phyloP scores from a whole-genome alignment of 2,888 invertebrate species.

The Rotaria magnacalcarata region DNA sequence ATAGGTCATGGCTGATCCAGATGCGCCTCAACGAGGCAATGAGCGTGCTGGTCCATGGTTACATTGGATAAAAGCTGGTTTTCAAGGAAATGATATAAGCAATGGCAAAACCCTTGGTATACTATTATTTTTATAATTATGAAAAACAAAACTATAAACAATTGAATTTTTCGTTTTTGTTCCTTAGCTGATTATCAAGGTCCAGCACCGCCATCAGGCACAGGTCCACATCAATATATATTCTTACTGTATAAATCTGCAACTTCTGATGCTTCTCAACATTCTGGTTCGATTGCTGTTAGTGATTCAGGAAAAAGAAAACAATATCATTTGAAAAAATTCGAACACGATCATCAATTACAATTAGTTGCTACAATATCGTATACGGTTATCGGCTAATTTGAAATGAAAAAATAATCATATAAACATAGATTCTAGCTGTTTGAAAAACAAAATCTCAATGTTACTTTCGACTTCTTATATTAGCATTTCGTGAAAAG shows the following conservation, averaged over 20 bases:
- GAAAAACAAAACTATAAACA: neutral
- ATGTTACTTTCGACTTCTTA: no score
- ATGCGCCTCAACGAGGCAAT: constrained; percentile 6
- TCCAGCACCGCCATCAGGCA: constrained; percentile 4
- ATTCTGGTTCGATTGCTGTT: neutral
- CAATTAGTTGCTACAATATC: neutral
- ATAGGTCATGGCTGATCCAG: neutral
- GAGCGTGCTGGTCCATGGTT: neutral
- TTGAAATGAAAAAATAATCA: no score
- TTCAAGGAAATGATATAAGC: neutral
- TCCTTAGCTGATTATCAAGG: neutral
- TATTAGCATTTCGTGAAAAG: no score
- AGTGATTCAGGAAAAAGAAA: neutral
- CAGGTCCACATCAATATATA: constrained; percentile 26
- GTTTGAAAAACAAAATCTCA: no score
- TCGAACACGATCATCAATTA: neutral
- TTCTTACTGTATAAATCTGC: constrained; percentile 19
- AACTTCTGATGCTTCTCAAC: neutral
- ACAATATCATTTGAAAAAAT: constrained; percentile 4
- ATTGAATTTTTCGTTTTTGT: neutral
- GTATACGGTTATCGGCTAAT: neutral
- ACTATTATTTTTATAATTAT: neutral
- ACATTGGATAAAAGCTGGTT: neutral
- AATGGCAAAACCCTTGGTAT: neutral
- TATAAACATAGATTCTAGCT: neutral